Base-by-base conservation (phyloP, 2,888 invertebrate genomes). In the Oasisia sp. region DNA sequence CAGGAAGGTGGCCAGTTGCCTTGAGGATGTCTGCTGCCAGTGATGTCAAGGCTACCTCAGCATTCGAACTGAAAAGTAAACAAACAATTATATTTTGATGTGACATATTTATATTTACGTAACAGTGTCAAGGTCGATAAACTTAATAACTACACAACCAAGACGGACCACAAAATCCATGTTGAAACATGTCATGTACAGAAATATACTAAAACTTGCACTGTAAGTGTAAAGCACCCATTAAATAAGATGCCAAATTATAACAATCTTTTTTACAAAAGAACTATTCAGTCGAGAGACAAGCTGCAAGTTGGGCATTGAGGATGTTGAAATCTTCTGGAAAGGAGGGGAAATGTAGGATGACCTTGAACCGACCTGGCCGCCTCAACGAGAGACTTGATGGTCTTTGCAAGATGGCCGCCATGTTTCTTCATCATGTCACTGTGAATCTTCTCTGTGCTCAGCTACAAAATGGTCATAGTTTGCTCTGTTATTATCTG, bases 21-120 rank as follows among this genome's bases (percentile, higher is more conserved):
- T 95, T 95, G 32, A 96, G 94, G 91, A 96, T 95, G 93, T 96
- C 96, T 32, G 94, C 95, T 32, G 96, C 96, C 14, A 96, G 92
- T 12, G 95, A 95, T 38, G 95, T 94, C 74, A 96, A 91, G 1
- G 95, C 95, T n/a, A 95, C 95, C 94, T 96, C 96, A n/a, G 96
- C 96, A 93, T 95, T 95, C 27, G 96, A 95, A 94, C 96, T 96
- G 95, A 92, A 94, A 32, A 32, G 38, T 50, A 91, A 89, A 38
- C 74, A 92, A 44, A 32, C 38, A 27, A 32, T 38, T 89, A 89
- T 27, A 27, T 32, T 38, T 12, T 89, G 89, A 91, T 89, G 32
- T 27, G 12, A 74, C 12, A 91, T 74, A 74, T 19, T 74, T 74
- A n/a, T 74, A 50, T 9, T 14, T 2, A 14, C 9, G 14, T 50